Conservation (phyloP, 2,888 invertebrate genomes). For the Marronus borbonicus region DNA sequence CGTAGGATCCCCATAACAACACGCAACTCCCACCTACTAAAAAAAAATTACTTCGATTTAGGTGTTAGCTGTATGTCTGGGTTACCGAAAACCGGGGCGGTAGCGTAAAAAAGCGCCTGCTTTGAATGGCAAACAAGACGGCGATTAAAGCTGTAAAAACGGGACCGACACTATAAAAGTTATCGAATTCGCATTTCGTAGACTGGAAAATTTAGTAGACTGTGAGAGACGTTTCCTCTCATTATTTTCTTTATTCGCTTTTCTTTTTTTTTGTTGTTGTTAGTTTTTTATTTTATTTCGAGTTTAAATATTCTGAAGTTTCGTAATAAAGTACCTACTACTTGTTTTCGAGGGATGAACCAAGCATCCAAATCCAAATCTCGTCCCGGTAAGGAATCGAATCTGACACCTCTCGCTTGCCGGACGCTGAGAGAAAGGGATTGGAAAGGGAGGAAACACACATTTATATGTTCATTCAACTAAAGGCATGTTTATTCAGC, state of each 20-base stretch:
- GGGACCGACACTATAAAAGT: slow-evolving; percentile 16
- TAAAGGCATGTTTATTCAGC: too few relatives aligned
- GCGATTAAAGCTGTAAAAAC: slow-evolving; percentile 32
- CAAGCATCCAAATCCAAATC: too few relatives aligned
- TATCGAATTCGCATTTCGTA: slow-evolving; percentile 40
- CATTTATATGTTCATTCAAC: too few relatives aligned
- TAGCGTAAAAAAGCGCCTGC: neutral
- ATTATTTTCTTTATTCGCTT: neutral
- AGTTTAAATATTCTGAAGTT: too few relatives aligned
- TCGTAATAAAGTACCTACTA: too few relatives aligned
- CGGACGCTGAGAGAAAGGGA: too few relatives aligned
- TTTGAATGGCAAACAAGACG: slow-evolving; percentile 36
- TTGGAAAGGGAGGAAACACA: too few relatives aligned
- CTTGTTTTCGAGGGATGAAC: too few relatives aligned
- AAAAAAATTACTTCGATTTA: slow-evolving; percentile 10
- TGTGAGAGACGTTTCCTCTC: slow-evolving; percentile 6
- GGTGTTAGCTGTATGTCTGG: neutral
- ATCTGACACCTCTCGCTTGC: too few relatives aligned
- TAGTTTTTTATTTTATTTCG: neutral
- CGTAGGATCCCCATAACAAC: neutral
- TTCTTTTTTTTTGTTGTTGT: neutral
- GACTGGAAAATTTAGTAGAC: slow-evolving; percentile 40
- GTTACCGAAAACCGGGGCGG: neutral
- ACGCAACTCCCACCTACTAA: neutral
- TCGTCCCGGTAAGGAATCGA: too few relatives aligned